Conservation (phyloP, 2,797 vertebrate genomes). For the Sebastiscus tertius region DNA sequence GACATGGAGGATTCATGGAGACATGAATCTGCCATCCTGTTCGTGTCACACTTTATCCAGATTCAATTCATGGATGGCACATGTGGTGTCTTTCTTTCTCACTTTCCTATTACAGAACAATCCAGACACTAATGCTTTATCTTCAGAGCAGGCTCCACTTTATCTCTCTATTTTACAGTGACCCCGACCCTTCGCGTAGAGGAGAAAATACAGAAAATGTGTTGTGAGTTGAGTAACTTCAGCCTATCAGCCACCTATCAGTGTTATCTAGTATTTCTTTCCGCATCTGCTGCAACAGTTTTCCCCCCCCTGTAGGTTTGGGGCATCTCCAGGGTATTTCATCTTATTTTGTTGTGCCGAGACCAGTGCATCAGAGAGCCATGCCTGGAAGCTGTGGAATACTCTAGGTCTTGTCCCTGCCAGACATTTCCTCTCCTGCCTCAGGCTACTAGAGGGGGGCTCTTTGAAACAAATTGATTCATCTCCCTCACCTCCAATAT, state of each 20-base stretch:
- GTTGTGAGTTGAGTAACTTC: not conserved
- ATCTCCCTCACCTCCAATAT: constrained; percentile 37
- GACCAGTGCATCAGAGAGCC: constrained; percentile 8
- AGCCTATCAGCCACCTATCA: not conserved
- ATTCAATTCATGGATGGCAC: constrained; percentile 35
- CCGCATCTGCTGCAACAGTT: constrained; percentile 3
- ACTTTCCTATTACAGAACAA: constrained; percentile 1
- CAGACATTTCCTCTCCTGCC: constrained; percentile 19
- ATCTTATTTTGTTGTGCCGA: constrained; percentile 13
- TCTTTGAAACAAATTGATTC: constrained; percentile 48
- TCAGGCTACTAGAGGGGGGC: not conserved
- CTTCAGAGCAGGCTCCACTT: not conserved
- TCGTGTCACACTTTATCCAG: constrained; percentile 17
- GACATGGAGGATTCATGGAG: constrained; percentile 29
- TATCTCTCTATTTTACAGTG: not conserved
- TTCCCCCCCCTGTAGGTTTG: not conserved
- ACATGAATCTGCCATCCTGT: constrained; percentile 24
- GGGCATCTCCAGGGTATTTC: not conserved
- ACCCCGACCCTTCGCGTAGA: constrained; percentile 10
- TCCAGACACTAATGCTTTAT: constrained; percentile 1
- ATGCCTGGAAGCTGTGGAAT: not conserved
- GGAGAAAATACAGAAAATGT: constrained; percentile 8
- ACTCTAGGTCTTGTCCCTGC: constrained; percentile 18
- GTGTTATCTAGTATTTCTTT: not conserved
- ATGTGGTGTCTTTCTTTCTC: not conserved